Conservation (phyloP, 2,888 invertebrate genomes). For the Euplexia lucipara region DNA sequence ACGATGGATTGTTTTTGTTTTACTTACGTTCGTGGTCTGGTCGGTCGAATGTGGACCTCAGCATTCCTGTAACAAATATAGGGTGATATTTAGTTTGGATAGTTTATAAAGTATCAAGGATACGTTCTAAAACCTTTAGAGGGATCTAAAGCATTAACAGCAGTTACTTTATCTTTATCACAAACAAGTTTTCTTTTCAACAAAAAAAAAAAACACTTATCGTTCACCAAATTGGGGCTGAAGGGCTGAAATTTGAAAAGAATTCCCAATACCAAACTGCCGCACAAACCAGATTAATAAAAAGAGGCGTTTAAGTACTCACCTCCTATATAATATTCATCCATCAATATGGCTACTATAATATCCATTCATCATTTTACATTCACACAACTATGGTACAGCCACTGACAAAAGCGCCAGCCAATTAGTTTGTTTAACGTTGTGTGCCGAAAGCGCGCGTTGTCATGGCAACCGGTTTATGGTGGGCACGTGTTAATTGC, state of each 20-base stretch:
- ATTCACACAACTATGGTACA: constrained; percentile 68
- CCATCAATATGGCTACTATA: constrained; percentile 66
- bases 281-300: constrained; percentile 39
- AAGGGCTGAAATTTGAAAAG: constrained; percentile 31
- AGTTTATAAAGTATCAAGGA: background rate
- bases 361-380: constrained; percentile 62
- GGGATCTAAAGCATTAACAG: background rate
- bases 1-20: constrained; percentile 32
- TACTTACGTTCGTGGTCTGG: constrained; percentile 90
- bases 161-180: background rate
- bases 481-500: constrained; percentile 83
- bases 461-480: constrained; percentile 78
- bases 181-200: constrained; percentile 8
- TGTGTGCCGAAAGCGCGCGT: constrained; percentile 73
- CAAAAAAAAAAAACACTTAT: constrained; percentile 1
- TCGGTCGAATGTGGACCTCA: constrained; percentile 88
- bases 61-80: constrained; percentile 84
- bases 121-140: background rate
- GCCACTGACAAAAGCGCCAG: constrained; percentile 74
- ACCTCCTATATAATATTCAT: constrained; percentile 64
- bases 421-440: constrained; percentile 87
- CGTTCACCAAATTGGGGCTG: constrained; percentile 1
- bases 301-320: constrained; percentile 42
- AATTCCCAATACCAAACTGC: constrained; percentile 11
- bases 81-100: constrained; percentile 4